A percentile compares a stretch with the other conserved stretches of the same genome.
Evolutionary conservation across 64 coral and sea anemone genomes (phyloP).

Genomic region (Platygyra sinensis): DNA sequence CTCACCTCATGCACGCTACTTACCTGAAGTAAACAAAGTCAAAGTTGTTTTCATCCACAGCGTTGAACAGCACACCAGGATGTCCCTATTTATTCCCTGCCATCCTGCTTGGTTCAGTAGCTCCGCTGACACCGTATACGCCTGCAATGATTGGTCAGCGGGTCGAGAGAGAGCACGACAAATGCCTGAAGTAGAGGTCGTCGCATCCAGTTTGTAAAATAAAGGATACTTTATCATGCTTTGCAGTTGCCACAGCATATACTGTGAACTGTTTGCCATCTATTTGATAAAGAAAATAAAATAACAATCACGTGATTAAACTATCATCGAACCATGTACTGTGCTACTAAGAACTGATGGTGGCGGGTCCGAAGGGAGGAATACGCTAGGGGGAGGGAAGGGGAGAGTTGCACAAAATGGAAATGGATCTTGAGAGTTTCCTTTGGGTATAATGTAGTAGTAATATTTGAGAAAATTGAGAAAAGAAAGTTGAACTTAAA

Average conservation of each 20-base stretch:
- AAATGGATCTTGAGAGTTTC: too few species aligned
- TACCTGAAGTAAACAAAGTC: slow-evolving; percentile 88
- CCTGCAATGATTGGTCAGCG: not conserved
- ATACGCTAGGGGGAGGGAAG: too few species aligned
- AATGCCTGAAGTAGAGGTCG: not conserved
- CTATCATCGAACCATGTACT: too few species aligned
- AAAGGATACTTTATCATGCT: not conserved
- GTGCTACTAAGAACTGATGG: too few species aligned
- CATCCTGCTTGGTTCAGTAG: slow-evolving; percentile 62
- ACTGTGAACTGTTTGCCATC: not conserved
- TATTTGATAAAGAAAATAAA: not conserved
- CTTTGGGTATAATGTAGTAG: too few species aligned
- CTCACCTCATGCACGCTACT: too few species aligned
- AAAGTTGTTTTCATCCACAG: slow-evolving; percentile 74
- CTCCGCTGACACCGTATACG: slow-evolving; percentile 55
- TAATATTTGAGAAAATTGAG: too few species aligned
- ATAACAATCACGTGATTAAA: not conserved
- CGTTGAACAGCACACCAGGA: slow-evolving; percentile 72
- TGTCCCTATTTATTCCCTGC: slow-evolving; percentile 49
- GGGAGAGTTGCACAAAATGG: too few species aligned
- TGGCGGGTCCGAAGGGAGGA: too few species aligned
- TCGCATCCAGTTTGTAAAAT: slow-evolving; percentile 48
- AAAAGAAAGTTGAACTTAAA: too few species aligned
- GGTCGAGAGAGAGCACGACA: slow-evolving; percentile 27
- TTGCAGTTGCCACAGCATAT: not conserved